Conservation (phyloP, 2,797 vertebrate genomes). For the Halcyon smyrnensis region DNA sequence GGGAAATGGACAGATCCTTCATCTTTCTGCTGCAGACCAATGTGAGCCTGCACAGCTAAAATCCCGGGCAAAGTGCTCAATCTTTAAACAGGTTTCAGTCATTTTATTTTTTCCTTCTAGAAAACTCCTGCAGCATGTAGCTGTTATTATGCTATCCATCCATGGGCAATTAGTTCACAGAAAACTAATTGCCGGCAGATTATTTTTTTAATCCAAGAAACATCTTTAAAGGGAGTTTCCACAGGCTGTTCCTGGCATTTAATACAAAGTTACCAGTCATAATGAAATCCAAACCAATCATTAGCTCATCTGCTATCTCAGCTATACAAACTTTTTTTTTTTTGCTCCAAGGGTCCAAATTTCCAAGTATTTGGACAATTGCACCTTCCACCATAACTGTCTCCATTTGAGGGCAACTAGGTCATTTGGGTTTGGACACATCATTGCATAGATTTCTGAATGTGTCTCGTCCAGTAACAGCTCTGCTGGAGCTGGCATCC, state of each 20-base stretch:
- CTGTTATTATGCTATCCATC: neutral
- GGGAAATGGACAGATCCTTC: neutral
- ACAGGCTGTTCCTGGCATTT: neutral
- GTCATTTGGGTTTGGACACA: neutral
- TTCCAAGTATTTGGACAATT: neutral
- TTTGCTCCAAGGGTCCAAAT: neutral
- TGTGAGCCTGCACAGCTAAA: neutral
- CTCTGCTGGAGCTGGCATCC: neutral
- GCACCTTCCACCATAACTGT: neutral
- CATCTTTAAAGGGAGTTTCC: slow-evolving; percentile 15
- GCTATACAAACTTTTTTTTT: neutral
- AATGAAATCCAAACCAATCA: neutral
- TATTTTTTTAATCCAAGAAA: neutral
- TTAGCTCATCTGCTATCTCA: slow-evolving; percentile 23
- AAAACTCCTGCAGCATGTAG: neutral
- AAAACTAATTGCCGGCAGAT: neutral
- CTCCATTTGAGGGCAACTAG: neutral
- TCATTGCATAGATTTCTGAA: neutral
- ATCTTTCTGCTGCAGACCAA: neutral
- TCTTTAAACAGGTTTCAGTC: neutral
- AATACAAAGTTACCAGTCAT: neutral
- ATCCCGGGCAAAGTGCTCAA: fast-evolving
- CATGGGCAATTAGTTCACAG: neutral
- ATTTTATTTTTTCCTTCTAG: neutral
- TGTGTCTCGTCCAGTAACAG: neutral